These are phyloP conservation scores for Columbina picui DNA, from an alignment of 2,113 vertebrate genomes.

Conservation along the genomic window DNA sequence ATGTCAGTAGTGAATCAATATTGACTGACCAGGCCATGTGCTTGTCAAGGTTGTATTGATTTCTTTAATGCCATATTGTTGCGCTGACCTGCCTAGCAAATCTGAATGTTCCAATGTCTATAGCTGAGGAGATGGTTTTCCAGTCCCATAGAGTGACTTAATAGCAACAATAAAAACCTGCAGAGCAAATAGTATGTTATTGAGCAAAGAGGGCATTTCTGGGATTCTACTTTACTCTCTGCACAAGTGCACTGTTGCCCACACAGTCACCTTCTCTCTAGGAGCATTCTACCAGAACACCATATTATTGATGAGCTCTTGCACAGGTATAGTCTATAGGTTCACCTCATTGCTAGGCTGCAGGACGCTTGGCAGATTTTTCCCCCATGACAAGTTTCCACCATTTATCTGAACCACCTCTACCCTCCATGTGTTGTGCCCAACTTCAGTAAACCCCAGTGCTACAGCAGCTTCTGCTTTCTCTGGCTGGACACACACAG, in stretches of 20 bases:
- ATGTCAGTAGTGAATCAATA: not conserved
- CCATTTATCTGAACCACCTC: not conserved
- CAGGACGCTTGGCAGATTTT: not conserved
- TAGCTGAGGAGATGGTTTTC: not conserved
- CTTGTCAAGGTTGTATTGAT: conserved; percentile 1
- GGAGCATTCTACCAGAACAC: not conserved
- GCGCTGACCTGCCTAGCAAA: not conserved
- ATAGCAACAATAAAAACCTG: not conserved
- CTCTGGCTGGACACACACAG: not conserved
- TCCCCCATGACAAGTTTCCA: not conserved
- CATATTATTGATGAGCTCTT: not conserved
- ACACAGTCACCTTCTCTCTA: not conserved
- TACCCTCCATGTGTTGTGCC: fast-evolving
- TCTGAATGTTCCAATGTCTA: not conserved
- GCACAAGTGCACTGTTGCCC: too few species aligned
- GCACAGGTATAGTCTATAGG: not conserved
- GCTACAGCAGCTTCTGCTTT: not conserved
- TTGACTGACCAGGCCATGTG: not conserved
- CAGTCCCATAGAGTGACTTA: not conserved
- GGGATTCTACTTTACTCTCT: not conserved
- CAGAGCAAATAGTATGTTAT: not conserved
- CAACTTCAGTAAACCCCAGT: not conserved
- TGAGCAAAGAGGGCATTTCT: not conserved
- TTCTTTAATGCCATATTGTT: not conserved
- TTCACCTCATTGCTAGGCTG: not conserved